Conservation (phyloP, 1,140 invertebrate genomes). For the Onthophagus taurus region DNA sequence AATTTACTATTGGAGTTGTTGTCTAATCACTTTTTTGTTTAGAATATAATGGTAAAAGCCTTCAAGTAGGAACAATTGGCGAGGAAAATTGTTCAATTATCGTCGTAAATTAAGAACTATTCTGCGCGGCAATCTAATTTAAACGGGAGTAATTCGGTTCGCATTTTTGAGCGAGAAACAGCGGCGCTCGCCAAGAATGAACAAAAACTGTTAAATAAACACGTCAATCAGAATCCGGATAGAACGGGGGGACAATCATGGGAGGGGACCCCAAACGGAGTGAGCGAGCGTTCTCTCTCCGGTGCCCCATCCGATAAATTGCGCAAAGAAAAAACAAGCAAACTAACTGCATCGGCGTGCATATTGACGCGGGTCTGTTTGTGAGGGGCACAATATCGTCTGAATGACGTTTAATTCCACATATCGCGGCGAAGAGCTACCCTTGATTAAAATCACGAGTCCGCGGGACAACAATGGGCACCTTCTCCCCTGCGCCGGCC, state of each 20-base stretch:
- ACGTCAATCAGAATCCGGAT: conserved; percentile 12
- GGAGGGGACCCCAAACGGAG: too few relatives aligned
- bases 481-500: conserved; percentile 18
- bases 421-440: conserved; percentile 25
- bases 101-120: conserved; percentile 7
- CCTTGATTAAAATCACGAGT: conserved; percentile 27
- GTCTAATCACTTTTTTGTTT: too few relatives aligned
- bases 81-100: background rate
- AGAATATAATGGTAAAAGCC: too few relatives aligned
- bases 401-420: conserved; percentile 30
- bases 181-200: conserved; percentile 3
- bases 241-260: too few relatives aligned
- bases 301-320: conserved; percentile 12
- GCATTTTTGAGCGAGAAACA: conserved; percentile 8
- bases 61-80: too few relatives aligned
- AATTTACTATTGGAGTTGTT: too few relatives aligned
- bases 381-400: conserved; percentile 28
- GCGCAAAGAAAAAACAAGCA: conserved; percentile 12
- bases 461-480: conserved; percentile 23
- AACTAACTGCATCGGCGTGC: conserved; percentile 17
- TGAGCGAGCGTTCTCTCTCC: conserved; percentile 4
- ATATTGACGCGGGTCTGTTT: conserved; percentile 24
- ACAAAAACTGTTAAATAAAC: conserved; percentile 14
- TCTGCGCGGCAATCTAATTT: conserved; percentile 8
- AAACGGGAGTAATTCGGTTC: conserved; percentile 2